phyloP scores from a whole-genome alignment of 2,888 invertebrate genomes.

The Tetramorium bicarinatum region DNA sequence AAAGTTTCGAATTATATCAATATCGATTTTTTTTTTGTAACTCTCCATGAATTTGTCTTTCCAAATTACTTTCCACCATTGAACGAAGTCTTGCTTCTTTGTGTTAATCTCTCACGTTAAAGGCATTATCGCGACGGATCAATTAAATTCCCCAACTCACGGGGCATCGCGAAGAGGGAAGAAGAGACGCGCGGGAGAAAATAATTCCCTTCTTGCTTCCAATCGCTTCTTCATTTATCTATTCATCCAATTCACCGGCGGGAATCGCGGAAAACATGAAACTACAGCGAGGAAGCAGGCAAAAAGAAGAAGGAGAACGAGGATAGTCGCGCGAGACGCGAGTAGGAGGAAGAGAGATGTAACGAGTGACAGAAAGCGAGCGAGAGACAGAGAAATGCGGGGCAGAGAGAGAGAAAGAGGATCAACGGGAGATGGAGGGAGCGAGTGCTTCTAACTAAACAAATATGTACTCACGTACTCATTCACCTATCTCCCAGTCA shows the following conservation, averaged over 20 bases:
- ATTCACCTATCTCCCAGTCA: conserved; percentile 84
- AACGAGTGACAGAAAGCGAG: conserved; percentile 39
- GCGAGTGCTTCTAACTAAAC: conserved; percentile 85
- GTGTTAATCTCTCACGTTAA: conserved; percentile 44
- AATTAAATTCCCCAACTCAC: conserved; percentile 60
- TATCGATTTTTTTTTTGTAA: background rate
- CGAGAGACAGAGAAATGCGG: conserved; percentile 46
- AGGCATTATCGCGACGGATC: conserved; percentile 66
- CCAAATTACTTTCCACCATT: conserved; percentile 16
- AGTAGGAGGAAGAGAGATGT: conserved; percentile 43
- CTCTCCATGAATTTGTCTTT: background rate
- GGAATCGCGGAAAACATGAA: conserved; percentile 64
- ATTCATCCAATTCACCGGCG: conserved; percentile 77
- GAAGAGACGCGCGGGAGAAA: conserved; percentile 24
- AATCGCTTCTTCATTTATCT: conserved; percentile 78
- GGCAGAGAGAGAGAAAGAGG: conserved; percentile 37
- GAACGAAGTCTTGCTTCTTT: conserved; percentile 33
- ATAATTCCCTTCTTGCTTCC: conserved; percentile 73
- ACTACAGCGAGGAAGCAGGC: conserved; percentile 46
- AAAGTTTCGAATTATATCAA: background rate
- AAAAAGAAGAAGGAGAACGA: background rate
- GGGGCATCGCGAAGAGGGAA: conserved; percentile 15
- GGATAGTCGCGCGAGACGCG: conserved; percentile 30
- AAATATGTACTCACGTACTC: conserved; percentile 86
- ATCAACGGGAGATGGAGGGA: conserved; percentile 73